These are phyloP conservation scores for Cochlearius cochlearius DNA, from an alignment of 2,113 vertebrate genomes.

Conservation along the genomic window DNA sequence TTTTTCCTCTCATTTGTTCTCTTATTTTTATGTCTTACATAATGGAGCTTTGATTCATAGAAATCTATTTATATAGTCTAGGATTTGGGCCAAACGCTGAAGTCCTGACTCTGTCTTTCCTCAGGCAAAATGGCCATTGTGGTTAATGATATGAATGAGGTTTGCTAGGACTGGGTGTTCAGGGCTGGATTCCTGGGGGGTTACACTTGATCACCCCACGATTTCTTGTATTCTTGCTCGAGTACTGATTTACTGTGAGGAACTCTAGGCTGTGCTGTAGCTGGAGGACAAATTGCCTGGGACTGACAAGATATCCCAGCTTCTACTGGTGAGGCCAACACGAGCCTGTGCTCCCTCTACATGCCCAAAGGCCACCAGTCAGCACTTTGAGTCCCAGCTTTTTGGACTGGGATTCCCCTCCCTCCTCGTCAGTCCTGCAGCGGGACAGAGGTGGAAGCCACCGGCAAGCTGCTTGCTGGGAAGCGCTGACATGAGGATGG, in stretches of 20 bases:
- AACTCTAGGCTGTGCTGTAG: background rate
- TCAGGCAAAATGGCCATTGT: conserved; percentile 32
- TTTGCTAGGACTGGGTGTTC: background rate
- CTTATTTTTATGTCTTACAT: conserved; percentile 64
- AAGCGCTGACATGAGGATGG: background rate
- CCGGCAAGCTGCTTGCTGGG: background rate
- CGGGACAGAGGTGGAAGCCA: background rate
- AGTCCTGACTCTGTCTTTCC: conserved; percentile 29
- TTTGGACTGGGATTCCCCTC: background rate
- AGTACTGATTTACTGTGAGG: background rate
- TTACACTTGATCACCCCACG: background rate
- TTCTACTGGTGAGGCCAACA: background rate
- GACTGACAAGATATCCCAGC: background rate
- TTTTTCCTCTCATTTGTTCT: conserved; percentile 59
- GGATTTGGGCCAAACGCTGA: conserved; percentile 45
- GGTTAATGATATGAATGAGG: conserved; percentile 20
- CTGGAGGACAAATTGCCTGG: background rate
- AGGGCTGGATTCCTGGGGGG: background rate
- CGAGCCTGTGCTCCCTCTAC: background rate
- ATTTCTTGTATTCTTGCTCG: background rate
- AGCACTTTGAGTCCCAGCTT: background rate
- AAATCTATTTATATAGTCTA: conserved; percentile 59
- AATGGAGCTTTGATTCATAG: conserved; percentile 63
- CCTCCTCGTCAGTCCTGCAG: background rate
- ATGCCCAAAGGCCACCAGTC: background rate